Evolutionary conservation across 2,888 invertebrate genomes (phyloP).

Genomic region (Doris montereyensis): DNA sequence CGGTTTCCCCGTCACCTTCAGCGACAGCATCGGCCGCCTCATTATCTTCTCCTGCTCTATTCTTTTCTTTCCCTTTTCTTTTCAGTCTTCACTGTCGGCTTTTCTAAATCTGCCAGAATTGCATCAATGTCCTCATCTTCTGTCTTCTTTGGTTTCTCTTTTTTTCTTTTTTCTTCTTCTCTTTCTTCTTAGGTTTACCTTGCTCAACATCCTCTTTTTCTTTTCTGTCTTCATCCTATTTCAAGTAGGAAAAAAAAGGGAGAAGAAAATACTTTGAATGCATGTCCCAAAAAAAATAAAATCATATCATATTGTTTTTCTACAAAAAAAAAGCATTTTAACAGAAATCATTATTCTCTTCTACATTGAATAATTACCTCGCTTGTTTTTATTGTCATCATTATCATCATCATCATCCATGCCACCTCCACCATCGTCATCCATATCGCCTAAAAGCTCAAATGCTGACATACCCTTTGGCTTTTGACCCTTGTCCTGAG

Average conservation of each 20-base stretch:
- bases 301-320: neutral
- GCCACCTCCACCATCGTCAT: conserved; percentile 13
- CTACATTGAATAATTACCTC: conserved; percentile 47
- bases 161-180: conserved; percentile 57
- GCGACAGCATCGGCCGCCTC: conserved; percentile 35
- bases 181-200: conserved; percentile 50
- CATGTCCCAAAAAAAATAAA: neutral
- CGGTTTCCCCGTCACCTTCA: too few species aligned
- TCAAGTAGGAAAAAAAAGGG: neutral
- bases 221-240: neutral
- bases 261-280: neutral
- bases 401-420: neutral
- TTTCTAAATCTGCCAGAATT: conserved; percentile 67
- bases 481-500: conserved; percentile 8
- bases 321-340: too few species aligned
- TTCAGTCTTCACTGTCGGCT: conserved; percentile 48
- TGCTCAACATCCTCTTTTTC: conserved; percentile 45
- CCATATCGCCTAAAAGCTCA: conserved; percentile 31
- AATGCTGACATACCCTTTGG: conserved; percentile 30
- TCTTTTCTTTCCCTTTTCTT: conserved; percentile 47
- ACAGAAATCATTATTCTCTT: conserved; percentile 42
- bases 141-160: conserved; percentile 56
- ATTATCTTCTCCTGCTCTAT: conserved; percentile 27
- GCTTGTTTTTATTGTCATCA: too few species aligned
- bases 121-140: conserved; percentile 70